Conservation (phyloP, 2,797 vertebrate species). For the Cuniculus paca region DNA sequence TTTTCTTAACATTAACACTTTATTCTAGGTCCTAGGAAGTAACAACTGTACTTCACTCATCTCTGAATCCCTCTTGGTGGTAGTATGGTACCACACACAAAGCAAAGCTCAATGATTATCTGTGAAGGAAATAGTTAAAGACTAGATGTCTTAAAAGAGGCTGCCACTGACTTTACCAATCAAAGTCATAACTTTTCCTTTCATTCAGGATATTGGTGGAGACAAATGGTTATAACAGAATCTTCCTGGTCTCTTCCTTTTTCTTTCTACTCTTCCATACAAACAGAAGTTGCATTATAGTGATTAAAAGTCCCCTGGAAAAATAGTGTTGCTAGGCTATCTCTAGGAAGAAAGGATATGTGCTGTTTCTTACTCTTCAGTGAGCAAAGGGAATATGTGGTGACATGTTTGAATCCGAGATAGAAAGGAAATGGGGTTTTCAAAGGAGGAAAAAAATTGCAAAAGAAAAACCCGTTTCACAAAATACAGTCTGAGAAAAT, state of each 20-base stretch:
- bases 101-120: slow-evolving; percentile 1
- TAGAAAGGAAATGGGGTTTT: slow-evolving; percentile 69
- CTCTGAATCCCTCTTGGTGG: background rate
- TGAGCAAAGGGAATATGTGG: slow-evolving; percentile 49
- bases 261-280: slow-evolving; percentile 13
- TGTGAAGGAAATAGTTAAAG: background rate
- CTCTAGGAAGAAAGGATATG: slow-evolving; percentile 28
- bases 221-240: background rate
- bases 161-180: slow-evolving; percentile 15
- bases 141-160: background rate
- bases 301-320: slow-evolving; percentile 61
- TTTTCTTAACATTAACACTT: background rate
- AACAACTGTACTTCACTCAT: background rate
- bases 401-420: slow-evolving; percentile 50
- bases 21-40: background rate
- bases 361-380: background rate
- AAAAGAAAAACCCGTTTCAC: slow-evolving; percentile 73
- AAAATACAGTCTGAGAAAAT: slow-evolving; percentile 77
- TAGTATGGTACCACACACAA: background rate
- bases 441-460: slow-evolving; percentile 22
- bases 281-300: slow-evolving; percentile 36
- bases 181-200: slow-evolving; percentile 5
- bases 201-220: slow-evolving; percentile 26
- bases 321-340: background rate
- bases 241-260: background rate